Percentiles rank a stretch among this genome's conserved stretches.
Conservation (phyloP, 1,140 invertebrate species). For the Diachasma alloeum region DNA sequence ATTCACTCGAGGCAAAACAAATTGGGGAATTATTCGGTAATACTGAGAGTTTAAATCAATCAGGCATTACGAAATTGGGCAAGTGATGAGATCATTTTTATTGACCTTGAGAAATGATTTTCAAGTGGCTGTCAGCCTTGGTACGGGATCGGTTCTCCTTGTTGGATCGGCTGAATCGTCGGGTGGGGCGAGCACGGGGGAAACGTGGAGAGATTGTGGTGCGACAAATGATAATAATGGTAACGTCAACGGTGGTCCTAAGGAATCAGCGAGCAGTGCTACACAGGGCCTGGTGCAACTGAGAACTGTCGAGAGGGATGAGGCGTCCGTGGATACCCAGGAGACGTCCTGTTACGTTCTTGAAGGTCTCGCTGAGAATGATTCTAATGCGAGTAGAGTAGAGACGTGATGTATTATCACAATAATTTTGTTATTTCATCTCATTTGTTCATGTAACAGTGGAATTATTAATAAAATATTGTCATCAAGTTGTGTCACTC, state of each 20-base stretch:
- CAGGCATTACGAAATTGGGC: not conserved
- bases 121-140: constrained; percentile 64
- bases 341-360: constrained; percentile 60
- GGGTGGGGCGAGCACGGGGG: not conserved
- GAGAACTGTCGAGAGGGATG: constrained; percentile 47
- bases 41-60: too few relatives aligned
- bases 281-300: constrained; percentile 56
- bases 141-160: constrained; percentile 57
- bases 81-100: constrained; percentile 37
- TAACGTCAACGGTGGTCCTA: not conserved
- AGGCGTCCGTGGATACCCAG: constrained; percentile 52
- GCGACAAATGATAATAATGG: not conserved
- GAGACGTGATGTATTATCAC: not conserved
- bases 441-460: not conserved
- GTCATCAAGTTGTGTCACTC: not conserved
- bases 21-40: not conserved
- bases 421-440: not conserved
- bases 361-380: constrained; percentile 51
- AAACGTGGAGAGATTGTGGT: not conserved
- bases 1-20: not conserved
- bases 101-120: constrained; percentile 57
- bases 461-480: not conserved
- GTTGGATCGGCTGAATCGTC: constrained; percentile 38
- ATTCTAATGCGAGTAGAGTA: constrained; percentile 15
- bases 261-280: not conserved